A percentile compares a stretch with the other conserved stretches of the same genome.
Conservation (phyloP, 2,888 invertebrate species). For the Adelognathus sp. region DNA sequence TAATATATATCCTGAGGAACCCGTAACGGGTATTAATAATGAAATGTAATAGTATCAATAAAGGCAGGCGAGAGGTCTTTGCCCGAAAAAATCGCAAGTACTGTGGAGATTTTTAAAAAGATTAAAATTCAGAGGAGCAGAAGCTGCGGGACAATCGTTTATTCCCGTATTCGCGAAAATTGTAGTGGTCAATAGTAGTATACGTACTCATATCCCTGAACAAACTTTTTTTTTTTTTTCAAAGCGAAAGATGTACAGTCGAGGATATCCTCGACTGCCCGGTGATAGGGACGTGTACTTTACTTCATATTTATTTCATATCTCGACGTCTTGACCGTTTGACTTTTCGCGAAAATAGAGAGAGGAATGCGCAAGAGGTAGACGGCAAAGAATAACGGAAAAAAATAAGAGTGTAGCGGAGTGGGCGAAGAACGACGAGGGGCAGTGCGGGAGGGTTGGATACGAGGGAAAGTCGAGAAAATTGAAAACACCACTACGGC, state of each 20-base stretch:
- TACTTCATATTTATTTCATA: conserved; percentile 39
- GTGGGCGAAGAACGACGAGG: conserved; percentile 9
- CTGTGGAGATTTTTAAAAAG: background rate
- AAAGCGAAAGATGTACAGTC: background rate
- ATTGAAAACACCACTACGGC: conserved; percentile 45
- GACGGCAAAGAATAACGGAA: background rate
- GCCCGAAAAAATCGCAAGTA: no score
- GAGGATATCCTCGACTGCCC: no score
- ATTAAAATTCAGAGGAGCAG: background rate
- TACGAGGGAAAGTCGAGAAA: conserved; percentile 32
- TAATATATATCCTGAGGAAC: no score
- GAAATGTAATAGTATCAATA: no score
- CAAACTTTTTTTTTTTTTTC: no score
- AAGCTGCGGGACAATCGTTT: background rate
- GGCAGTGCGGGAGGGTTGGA: background rate
- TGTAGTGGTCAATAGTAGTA: no score
- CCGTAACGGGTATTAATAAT: no score
- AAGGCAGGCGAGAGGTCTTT: no score
- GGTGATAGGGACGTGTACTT: background rate
- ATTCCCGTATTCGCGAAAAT: conserved; percentile 18
- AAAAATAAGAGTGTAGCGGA: background rate
- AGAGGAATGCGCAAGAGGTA: conserved; percentile 17
- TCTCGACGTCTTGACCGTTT: conserved; percentile 1
- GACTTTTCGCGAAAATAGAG: background rate
- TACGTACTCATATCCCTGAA: no score